A percentile compares a stretch with the other conserved stretches of the same genome.
These are phyloP conservation scores for Ptychadena robeensis DNA, from an alignment of 2,797 vertebrate species.

Conservation along the genomic window DNA sequence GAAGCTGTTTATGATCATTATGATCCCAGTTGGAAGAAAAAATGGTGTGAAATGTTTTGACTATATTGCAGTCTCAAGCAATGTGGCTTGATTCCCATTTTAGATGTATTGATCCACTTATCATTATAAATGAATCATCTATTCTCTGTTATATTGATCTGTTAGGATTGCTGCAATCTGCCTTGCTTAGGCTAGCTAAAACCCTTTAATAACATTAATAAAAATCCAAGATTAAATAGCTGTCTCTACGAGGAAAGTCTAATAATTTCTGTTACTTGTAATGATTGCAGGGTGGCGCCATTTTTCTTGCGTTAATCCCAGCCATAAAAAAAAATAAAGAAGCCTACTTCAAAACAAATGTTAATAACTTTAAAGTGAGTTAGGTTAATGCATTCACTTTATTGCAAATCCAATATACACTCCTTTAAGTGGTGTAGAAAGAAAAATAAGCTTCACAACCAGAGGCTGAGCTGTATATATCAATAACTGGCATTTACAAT, in stretches of 20 bases:
- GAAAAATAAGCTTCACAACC: conserved; percentile 41
- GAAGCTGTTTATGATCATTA: no score
- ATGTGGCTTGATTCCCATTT: no score
- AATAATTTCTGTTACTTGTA: background rate
- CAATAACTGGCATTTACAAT: conserved; percentile 47
- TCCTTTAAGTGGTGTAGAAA: conserved; percentile 48
- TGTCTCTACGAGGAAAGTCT: background rate
- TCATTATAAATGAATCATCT: background rate
- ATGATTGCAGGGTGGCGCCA: background rate
- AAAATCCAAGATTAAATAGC: background rate
- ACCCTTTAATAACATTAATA: no score
- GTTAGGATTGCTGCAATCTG: no score
- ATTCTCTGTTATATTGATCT: background rate
- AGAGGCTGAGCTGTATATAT: conserved; percentile 32
- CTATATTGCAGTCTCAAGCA: background rate
- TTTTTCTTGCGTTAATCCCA: background rate
- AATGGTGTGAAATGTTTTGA: background rate
- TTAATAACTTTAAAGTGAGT: conserved; percentile 44
- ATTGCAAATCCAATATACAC: conserved; percentile 54
- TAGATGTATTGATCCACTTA: no score
- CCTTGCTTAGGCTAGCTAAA: no score
- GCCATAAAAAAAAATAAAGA: background rate
- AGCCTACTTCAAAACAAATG: conserved; percentile 29
- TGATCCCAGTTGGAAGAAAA: background rate
- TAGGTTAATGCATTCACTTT: conserved; percentile 56